Base-by-base conservation (phyloP, 2,113 vertebrate genomes). In the Lasiurus cinereus region DNA sequence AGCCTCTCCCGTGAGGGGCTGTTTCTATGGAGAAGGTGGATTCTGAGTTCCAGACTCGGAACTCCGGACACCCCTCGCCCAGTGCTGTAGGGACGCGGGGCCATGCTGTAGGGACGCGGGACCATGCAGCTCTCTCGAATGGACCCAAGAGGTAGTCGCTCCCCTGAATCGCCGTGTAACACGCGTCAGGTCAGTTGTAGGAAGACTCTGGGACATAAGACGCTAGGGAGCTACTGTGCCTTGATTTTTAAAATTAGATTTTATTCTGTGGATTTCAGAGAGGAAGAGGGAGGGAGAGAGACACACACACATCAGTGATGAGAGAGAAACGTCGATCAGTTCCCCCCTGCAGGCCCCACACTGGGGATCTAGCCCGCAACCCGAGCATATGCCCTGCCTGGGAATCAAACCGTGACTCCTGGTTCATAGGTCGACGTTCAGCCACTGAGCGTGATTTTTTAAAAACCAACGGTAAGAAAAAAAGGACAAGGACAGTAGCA, bases 11-110 rank as follows among this genome's bases (percentile, higher is more conserved):
- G 62, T 76, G 33, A 46, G 48, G 70, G 72, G 27, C 86, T 43
- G 66, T 95, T 91, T 83, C 93, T 84, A 54, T 46, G 66, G 92
- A 73, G 67, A 94, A 94, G n/a, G 43, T 4, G 27, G 91, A 72
- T 93, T 96, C 89, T 87, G 87, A 92, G 29, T 94, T 96, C 88
- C 69, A 88, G 54, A 36, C 7, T 54, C 90, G 66, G 96, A 97
- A 93, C 46, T 95, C 54, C 72, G 93, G 96, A 82, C 77, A 80
- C 72, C 22, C n/a, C 36, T 83, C 22, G 2, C 77, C 48, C 50
- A 5, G 9, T 31, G 36, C 6, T 22, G 0, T 39, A 43, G 76
- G n/a, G 56, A 12, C 13, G 24, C 10, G 5, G 76, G 10, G 69
- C 80, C 10, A 0, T n/a, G 29, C 12, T 14, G 0, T 1, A 27